Percentiles rank a stretch among this genome's conserved stretches.
phyloP scores from a whole-genome alignment of 2,888 invertebrate species.

The Cynaeus angustus region DNA sequence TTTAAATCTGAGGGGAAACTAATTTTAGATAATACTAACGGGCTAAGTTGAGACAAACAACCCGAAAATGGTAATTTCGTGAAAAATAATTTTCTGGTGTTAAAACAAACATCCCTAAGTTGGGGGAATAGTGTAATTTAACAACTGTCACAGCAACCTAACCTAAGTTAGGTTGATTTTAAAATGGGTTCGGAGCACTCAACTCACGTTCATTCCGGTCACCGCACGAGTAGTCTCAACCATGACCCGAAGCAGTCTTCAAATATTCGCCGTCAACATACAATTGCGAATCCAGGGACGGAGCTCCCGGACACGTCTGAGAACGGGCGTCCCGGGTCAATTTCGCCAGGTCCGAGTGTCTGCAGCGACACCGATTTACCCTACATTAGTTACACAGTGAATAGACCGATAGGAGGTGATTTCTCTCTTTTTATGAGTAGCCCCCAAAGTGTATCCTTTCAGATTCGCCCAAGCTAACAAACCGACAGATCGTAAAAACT shows the following conservation, averaged over 20 bases:
- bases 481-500: conserved; percentile 72
- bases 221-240: conserved; percentile 62
- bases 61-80: too few species aligned
- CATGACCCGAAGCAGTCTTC: conserved; percentile 56
- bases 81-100: neutral
- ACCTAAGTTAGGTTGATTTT: neutral
- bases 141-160: too few species aligned
- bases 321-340: conserved; percentile 79
- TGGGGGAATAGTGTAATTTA: too few species aligned
- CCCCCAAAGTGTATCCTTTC: conserved; percentile 45
- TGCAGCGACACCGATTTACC: conserved; percentile 93
- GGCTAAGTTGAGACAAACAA: too few species aligned
- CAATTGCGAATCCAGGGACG: conserved; percentile 69
- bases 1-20: too few species aligned
- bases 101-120: conserved; percentile 8
- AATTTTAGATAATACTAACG: too few species aligned
- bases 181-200: conserved; percentile 71
- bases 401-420: conserved; percentile 88
- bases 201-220: conserved; percentile 57
- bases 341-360: conserved; percentile 90
- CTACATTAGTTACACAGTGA: conserved; percentile 93
- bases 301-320: conserved; percentile 58
- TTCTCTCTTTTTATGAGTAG: neutral
- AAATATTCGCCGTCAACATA: conserved; percentile 68
- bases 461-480: conserved; percentile 89